These are phyloP conservation scores for Grus americana DNA, from an alignment of 2,113 vertebrate species.

Conservation along the genomic window DNA sequence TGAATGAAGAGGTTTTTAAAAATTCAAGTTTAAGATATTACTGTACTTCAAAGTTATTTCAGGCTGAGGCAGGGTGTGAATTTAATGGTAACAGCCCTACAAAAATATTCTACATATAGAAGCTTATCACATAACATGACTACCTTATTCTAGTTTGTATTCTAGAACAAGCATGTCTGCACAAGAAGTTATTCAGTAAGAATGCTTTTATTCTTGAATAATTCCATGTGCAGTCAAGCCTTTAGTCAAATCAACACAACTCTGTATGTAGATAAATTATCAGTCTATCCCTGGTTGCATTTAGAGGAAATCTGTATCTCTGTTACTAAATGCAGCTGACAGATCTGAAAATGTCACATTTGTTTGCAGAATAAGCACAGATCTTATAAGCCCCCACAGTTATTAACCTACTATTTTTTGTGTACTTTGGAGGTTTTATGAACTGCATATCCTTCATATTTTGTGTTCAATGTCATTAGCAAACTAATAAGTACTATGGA, in stretches of 20 bases:
- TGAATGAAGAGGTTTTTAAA: not conserved
- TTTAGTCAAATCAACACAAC: conserved; percentile 39
- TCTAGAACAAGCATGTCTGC: conserved; percentile 11
- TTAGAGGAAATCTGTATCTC: conserved; percentile 7
- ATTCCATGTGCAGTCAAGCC: not conserved
- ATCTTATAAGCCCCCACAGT: not conserved
- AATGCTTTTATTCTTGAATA: conserved; percentile 40
- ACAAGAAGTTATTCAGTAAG: not conserved
- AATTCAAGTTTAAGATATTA: not conserved
- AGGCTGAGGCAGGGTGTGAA: not conserved
- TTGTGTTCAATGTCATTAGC: not conserved
- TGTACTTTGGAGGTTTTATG: not conserved
- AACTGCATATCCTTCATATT: not conserved
- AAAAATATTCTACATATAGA: not conserved
- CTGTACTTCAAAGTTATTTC: not conserved
- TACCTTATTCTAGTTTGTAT: conserved; percentile 9
- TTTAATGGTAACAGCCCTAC: not conserved
- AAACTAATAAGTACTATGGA: not conserved
- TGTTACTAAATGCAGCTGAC: conserved; percentile 3
- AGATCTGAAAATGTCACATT: not conserved
- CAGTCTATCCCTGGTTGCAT: not conserved
- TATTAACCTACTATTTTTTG: not conserved
- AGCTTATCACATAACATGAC: not conserved
- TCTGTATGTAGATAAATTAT: not conserved
- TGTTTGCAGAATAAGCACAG: not conserved